These are phyloP conservation scores for Ormyrus nitidulus DNA, from an alignment of 2,888 invertebrate genomes.

Conservation along the genomic window DNA sequence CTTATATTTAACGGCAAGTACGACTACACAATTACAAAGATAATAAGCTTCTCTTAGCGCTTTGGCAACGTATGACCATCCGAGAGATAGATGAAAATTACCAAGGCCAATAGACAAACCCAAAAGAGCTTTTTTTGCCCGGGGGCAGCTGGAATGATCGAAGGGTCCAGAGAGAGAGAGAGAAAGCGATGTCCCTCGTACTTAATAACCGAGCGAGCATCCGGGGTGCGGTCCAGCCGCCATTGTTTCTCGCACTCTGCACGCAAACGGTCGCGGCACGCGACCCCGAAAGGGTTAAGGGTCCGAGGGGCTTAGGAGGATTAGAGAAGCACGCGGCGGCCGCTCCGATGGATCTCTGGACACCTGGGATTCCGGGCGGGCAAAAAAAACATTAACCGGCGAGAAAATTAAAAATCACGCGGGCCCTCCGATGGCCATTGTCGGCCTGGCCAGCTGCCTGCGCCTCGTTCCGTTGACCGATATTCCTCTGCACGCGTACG, in stretches of 20 bases:
- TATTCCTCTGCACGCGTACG: neutral
- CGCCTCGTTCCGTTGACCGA: conserved; percentile 37
- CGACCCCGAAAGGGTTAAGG: conserved; percentile 63
- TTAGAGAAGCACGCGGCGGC: conserved; percentile 35
- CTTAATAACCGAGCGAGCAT: conserved; percentile 70
- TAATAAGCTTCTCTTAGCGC: too few relatives aligned
- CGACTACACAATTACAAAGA: too few relatives aligned
- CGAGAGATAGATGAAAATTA: too few relatives aligned
- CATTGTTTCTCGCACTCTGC: conserved; percentile 69
- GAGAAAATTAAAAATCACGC: conserved; percentile 32
- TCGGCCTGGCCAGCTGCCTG: conserved; percentile 27
- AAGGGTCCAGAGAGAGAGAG: conserved; percentile 62
- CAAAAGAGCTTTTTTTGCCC: conserved; percentile 44
- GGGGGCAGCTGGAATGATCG: conserved; percentile 54
- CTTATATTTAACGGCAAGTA: too few relatives aligned
- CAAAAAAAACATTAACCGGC: conserved; percentile 15
- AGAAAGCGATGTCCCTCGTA: conserved; percentile 64
- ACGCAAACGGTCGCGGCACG: conserved; percentile 46
- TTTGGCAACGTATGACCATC: too few relatives aligned
- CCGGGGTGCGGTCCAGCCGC: conserved; percentile 73
- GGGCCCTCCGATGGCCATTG: neutral
- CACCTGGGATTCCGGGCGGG: conserved; percentile 65
- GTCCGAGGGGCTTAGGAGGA: conserved; percentile 62
- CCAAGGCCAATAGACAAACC: conserved; percentile 48
- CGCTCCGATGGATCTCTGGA: conserved; percentile 59